These are phyloP conservation scores for Cyprinodon tularosa DNA, from an alignment of 2,113 vertebrate species.

Conservation along the genomic window DNA sequence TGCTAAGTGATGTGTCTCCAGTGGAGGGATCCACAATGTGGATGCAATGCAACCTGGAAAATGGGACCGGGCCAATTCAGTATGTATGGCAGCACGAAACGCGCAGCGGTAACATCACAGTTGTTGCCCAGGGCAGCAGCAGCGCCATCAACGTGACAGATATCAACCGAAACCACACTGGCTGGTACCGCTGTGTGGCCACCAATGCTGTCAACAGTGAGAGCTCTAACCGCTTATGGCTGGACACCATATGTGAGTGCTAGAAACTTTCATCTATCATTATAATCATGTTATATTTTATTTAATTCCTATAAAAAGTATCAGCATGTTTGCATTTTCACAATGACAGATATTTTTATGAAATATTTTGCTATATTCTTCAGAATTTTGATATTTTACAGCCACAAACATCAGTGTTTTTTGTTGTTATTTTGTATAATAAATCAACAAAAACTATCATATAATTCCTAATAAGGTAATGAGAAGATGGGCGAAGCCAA, in stretches of 20 bases:
- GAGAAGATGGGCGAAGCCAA: too few species aligned
- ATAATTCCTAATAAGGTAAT: too few species aligned
- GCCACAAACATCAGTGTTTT: too few species aligned
- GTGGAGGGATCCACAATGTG: slow-evolving; percentile 79
- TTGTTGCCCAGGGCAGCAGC: slow-evolving; percentile 59
- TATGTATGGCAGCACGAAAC: slow-evolving; percentile 84
- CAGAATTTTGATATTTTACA: too few species aligned
- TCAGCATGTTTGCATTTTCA: neutral
- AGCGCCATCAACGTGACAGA: slow-evolving; percentile 74
- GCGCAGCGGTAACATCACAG: slow-evolving; percentile 49
- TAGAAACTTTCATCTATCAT: neutral
- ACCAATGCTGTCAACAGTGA: slow-evolving; percentile 83
- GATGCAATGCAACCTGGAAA: slow-evolving; percentile 81
- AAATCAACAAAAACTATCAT: too few species aligned
- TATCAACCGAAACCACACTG: slow-evolving; percentile 82
- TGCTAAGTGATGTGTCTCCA: slow-evolving; percentile 75
- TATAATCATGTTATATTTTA: neutral
- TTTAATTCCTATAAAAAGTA: neutral
- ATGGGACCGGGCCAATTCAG: slow-evolving; percentile 84
- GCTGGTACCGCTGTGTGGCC: slow-evolving; percentile 86
- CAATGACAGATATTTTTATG: neutral
- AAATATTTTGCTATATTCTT: neutral
- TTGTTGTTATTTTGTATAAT: too few species aligned
- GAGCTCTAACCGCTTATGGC: slow-evolving; percentile 81
- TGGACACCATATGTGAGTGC: slow-evolving; percentile 91